Evolutionary conservation across 2,113 vertebrate species (phyloP).

Genomic region (Sebastes schlegelii): DNA sequence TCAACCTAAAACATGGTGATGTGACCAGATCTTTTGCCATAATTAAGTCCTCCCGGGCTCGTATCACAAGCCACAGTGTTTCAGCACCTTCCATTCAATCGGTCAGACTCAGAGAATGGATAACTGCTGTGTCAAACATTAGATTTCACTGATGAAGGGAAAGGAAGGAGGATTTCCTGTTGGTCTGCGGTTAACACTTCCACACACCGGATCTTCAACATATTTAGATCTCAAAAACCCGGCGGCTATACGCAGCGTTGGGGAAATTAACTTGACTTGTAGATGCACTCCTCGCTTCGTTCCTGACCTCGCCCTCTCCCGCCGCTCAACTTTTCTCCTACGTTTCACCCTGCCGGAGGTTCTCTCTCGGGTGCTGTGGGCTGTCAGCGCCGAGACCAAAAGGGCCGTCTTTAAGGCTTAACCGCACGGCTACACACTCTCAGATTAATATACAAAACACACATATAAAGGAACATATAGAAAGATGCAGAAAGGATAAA

Average conservation of each 20-base stretch:
- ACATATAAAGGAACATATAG: slow-evolving; percentile 38
- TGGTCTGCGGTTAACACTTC: slow-evolving; percentile 33
- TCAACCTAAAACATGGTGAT: neutral
- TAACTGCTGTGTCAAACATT: slow-evolving; percentile 14
- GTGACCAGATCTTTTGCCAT: neutral
- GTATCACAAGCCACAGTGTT: too few species aligned
- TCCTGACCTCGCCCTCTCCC: slow-evolving; percentile 41
- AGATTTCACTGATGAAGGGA: slow-evolving; percentile 16
- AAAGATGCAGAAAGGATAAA: slow-evolving; percentile 17
- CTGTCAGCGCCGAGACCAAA: slow-evolving; percentile 57
- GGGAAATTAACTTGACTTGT: neutral
- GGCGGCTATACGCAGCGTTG: neutral
- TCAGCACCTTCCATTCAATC: neutral
- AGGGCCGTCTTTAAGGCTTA: neutral
- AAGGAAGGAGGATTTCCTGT: slow-evolving; percentile 33
- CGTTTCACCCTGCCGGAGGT: slow-evolving; percentile 46
- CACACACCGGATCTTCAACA: neutral
- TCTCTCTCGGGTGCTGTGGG: slow-evolving; percentile 47
- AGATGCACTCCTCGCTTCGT: neutral
- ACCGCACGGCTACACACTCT: slow-evolving; percentile 38
- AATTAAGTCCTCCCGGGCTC: too few species aligned
- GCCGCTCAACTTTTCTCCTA: slow-evolving; percentile 49
- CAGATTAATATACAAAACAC: slow-evolving; percentile 7
- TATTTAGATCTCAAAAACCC: neutral
- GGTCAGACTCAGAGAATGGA: slow-evolving; percentile 26